Evolutionary conservation across 2,888 invertebrate species (phyloP).

Genomic region (Leucozona laternaria): DNA sequence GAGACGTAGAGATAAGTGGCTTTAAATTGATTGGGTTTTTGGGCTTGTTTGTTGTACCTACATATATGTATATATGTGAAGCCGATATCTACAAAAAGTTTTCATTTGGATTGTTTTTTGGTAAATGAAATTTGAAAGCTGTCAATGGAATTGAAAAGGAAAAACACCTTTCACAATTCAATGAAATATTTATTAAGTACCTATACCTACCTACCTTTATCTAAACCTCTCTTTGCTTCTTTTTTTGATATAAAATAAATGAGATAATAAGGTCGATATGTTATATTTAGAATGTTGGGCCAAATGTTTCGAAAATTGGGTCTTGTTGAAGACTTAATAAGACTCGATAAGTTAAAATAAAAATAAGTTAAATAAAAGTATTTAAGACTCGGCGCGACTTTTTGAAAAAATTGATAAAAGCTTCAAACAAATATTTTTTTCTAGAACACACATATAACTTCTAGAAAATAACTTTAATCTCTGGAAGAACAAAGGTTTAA

Average conservation of each 20-base stretch:
- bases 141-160: conserved; percentile 29
- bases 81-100: not conserved
- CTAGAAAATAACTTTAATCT: too few species aligned
- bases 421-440: too few species aligned
- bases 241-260: not conserved
- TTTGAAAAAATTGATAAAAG: too few species aligned
- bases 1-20: conserved; percentile 36
- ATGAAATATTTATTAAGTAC: conserved; percentile 13
- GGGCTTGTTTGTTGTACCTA: not conserved
- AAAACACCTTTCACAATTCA: conserved; percentile 17
- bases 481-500: too few species aligned
- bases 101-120: not conserved
- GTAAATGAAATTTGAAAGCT: conserved; percentile 33
- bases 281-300: too few species aligned
- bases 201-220: not conserved
- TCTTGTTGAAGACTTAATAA: too few species aligned
- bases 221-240: not conserved
- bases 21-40: conserved; percentile 42
- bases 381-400: too few species aligned
- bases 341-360: too few species aligned
- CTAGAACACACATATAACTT: too few species aligned
- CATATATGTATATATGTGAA: not conserved
- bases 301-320: not conserved
- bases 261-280: not conserved
- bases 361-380: too few species aligned